Conservation (phyloP, 2,113 vertebrate species). For the Aldabrachelys gigantea region DNA sequence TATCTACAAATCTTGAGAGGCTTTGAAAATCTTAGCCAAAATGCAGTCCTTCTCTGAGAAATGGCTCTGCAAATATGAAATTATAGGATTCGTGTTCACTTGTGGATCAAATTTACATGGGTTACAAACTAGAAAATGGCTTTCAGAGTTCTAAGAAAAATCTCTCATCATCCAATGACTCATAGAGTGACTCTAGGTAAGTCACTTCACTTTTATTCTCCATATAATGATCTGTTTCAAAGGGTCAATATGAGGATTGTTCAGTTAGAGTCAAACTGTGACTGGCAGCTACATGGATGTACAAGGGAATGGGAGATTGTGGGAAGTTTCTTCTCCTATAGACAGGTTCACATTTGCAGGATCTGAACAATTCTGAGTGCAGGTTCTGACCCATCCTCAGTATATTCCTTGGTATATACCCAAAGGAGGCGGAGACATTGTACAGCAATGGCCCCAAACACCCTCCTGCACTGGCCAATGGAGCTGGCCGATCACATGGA, state of each 20-base stretch:
- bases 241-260: background rate
- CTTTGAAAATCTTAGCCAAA: background rate
- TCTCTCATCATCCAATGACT: background rate
- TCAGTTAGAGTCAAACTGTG: too few species aligned
- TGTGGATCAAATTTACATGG: background rate
- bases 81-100: background rate
- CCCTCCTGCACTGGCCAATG: background rate
- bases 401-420: background rate
- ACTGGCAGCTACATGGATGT: background rate
- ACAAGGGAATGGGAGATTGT: background rate
- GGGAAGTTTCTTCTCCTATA: background rate
- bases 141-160: background rate
- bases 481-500: background rate
- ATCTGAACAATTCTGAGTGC: fast-evolving
- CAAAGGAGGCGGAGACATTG: background rate
- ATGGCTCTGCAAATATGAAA: background rate
- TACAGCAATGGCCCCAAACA: background rate
- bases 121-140: background rate
- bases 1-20: background rate
- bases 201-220: background rate
- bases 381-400: background rate
- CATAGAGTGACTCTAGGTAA: background rate
- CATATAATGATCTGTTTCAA: background rate
- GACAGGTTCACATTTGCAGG: background rate
- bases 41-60: background rate